Evolutionary conservation across 1,140 invertebrate species (phyloP).

Genomic region (Drosophila equinoxialis): DNA sequence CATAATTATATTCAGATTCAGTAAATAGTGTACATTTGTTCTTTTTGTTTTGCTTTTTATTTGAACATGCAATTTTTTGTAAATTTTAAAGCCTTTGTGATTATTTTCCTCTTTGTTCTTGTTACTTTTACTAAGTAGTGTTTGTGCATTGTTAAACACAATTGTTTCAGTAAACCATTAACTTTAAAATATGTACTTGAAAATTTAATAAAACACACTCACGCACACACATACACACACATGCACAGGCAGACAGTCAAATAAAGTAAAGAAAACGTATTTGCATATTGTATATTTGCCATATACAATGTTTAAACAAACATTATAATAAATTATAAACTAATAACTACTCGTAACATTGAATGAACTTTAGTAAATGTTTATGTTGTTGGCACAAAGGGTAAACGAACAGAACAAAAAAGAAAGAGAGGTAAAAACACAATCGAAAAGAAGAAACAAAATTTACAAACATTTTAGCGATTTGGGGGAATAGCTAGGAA

Average conservation of each 20-base stretch:
- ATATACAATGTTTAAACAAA: constrained; percentile 43
- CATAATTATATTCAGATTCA: constrained; percentile 29
- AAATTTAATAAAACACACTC: constrained; percentile 1
- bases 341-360: constrained; percentile 2
- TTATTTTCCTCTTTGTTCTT: constrained; percentile 2
- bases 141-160: constrained; percentile 5
- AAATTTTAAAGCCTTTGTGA: constrained; percentile 31
- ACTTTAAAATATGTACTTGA: background rate
- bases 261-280: constrained; percentile 21
- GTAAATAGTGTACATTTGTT: constrained; percentile 16
- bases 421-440: background rate
- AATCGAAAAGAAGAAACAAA: constrained; percentile 40
- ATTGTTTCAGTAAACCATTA: constrained; percentile 23
- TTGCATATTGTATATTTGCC: constrained; percentile 32
- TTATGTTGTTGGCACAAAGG: constrained; percentile 57
- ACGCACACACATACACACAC: background rate
- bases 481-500: background rate
- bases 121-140: background rate
- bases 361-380: constrained; percentile 27
- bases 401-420: constrained; percentile 33
- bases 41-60: background rate
- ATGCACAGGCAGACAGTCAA: constrained; percentile 20
- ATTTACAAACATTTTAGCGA: background rate
- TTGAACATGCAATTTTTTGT: constrained; percentile 17
- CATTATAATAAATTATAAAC: constrained; percentile 18